Conservation (phyloP, 1,140 invertebrate genomes). For the Drosophila asahinai region DNA sequence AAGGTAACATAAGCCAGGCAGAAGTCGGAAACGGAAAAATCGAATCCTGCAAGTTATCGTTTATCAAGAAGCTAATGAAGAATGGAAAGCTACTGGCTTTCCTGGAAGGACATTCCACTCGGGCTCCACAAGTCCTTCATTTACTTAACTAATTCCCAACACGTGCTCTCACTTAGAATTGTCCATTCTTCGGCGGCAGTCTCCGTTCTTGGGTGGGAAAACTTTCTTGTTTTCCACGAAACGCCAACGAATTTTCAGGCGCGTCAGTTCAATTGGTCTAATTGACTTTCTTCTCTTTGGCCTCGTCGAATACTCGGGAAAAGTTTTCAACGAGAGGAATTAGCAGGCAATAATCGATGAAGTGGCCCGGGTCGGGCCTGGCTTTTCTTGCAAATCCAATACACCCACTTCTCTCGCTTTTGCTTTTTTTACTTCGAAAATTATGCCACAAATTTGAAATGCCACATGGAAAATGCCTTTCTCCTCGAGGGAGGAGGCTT, state of each 20-base stretch:
- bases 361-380: slow-evolving; percentile 29
- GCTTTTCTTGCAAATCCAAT: slow-evolving; percentile 50
- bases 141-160: slow-evolving; percentile 59
- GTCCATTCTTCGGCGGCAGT: background rate
- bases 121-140: slow-evolving; percentile 22
- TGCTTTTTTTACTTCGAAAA: slow-evolving; percentile 24
- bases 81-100: slow-evolving; percentile 18
- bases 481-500: slow-evolving; percentile 8
- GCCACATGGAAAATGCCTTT: slow-evolving; percentile 27
- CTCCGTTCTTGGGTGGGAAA: slow-evolving; percentile 16
- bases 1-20: slow-evolving; percentile 27
- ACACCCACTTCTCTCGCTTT: slow-evolving; percentile 2
- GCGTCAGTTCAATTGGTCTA: slow-evolving; percentile 74
- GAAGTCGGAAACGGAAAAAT: slow-evolving; percentile 24
- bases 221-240: slow-evolving; percentile 68
- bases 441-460: slow-evolving; percentile 58
- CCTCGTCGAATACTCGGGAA: slow-evolving; percentile 3
- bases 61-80: slow-evolving; percentile 38
- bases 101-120: slow-evolving; percentile 4
- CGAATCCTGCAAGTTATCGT: slow-evolving; percentile 30
- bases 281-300: slow-evolving; percentile 67
- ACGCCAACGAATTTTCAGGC: slow-evolving; percentile 23
- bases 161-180: slow-evolving; percentile 60
- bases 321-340: slow-evolving; percentile 60
- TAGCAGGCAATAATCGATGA: slow-evolving; percentile 77